Percentiles rank a stretch among this genome's conserved stretches.
phyloP scores from a whole-genome alignment of 2,113 vertebrate species.

The human (Homo sapiens) region DNA sequence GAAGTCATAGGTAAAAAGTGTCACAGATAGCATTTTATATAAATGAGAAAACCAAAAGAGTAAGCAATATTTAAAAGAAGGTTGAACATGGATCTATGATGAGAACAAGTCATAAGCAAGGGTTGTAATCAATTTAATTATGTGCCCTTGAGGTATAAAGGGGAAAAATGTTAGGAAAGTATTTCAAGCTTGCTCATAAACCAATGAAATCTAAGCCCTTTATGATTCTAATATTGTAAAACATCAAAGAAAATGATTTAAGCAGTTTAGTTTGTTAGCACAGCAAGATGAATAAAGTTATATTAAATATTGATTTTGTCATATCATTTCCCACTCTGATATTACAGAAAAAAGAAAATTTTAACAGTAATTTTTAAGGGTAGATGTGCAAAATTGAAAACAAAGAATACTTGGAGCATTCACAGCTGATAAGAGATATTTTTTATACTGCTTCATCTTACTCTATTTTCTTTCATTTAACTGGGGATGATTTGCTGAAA shows the following conservation, averaged over 20 bases:
- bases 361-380: not conserved
- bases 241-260: constrained; percentile 23
- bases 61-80: not conserved
- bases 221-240: constrained; percentile 35
- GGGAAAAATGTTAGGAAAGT: not conserved
- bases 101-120: not conserved
- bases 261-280: constrained; percentile 3
- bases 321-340: not conserved
- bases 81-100: not conserved
- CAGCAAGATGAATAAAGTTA: not conserved
- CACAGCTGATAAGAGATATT: not conserved
- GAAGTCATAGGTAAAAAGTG: not conserved
- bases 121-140: not conserved
- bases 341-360: not conserved
- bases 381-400: not conserved
- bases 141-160: not conserved
- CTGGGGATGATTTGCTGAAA: constrained; percentile 20
- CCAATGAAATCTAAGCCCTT: not conserved
- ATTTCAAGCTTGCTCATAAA: constrained; percentile 1
- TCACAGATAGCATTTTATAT: not conserved
- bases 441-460: constrained; percentile 27
- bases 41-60: not conserved
- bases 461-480: constrained; percentile 31
- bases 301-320: constrained; percentile 16
- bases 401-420: not conserved